These are phyloP conservation scores for Riptortus pedestris DNA, from an alignment of 1,140 invertebrate genomes.

Conservation along the genomic window DNA sequence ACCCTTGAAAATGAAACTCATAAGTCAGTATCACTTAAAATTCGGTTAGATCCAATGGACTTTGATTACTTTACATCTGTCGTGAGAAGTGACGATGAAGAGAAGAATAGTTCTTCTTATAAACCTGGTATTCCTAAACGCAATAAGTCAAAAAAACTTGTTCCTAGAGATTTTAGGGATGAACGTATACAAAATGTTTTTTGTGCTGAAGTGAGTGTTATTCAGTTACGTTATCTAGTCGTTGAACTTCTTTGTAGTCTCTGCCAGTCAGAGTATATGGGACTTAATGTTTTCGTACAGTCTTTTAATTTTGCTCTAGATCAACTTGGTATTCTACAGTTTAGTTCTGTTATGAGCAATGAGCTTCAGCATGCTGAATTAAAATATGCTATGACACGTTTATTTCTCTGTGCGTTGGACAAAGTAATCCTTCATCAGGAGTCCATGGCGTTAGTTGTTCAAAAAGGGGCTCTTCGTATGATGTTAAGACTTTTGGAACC, in stretches of 20 bases:
- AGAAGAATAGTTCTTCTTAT: slow-evolving; percentile 31
- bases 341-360: slow-evolving; percentile 36
- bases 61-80: slow-evolving; percentile 53
- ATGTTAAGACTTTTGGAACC: slow-evolving; percentile 28
- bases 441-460: slow-evolving; percentile 47
- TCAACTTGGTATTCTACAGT: slow-evolving; percentile 49
- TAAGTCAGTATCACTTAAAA: slow-evolving; percentile 39
- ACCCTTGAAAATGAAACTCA: slow-evolving; percentile 1
- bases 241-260: slow-evolving; percentile 47
- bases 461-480: slow-evolving; percentile 50
- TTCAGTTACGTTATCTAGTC: slow-evolving; percentile 47
- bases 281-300: slow-evolving; percentile 42
- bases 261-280: slow-evolving; percentile 41
- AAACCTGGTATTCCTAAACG: slow-evolving; percentile 16
- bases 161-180: slow-evolving; percentile 44
- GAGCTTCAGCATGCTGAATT: slow-evolving; percentile 38
- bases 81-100: slow-evolving; percentile 45
- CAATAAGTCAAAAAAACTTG: slow-evolving; percentile 37
- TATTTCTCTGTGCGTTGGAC: slow-evolving; percentile 47
- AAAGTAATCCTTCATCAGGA: slow-evolving; percentile 46
- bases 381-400: slow-evolving; percentile 46
- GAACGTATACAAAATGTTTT: slow-evolving; percentile 44
- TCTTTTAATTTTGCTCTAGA: slow-evolving; percentile 50
- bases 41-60: slow-evolving; percentile 48
- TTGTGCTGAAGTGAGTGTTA: slow-evolving; percentile 42